Evolutionary conservation across 2,797 vertebrate genomes (phyloP), one percentile per base, ranked within the genome.

Genomic region (Cyclura pinguis): DNA sequence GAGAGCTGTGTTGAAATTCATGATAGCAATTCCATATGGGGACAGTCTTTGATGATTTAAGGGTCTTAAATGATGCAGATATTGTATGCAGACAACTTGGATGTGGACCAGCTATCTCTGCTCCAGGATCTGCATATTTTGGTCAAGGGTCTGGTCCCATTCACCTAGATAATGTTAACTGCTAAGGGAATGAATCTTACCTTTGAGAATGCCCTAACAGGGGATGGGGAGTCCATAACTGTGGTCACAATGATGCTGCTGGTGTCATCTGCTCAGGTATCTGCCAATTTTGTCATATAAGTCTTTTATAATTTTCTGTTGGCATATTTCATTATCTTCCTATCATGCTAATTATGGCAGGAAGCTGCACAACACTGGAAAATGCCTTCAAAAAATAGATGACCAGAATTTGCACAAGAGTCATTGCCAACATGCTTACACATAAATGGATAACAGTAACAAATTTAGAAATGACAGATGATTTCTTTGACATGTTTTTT

Each of bases 41-140:
- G 13, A 94, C 93, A 0, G 93, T 95, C 74, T 96, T 93, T 64
- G 95, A 95, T 0, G 93, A 94, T 35, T 0, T 0, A 3, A 95
- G 96, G 96, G 87, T 93, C 38, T 14, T 0, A 14, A 84, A 10
- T 0, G 90, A 94, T 0, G 93, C 93, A n/a, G 55, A 78, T 0
- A 87, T 95, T 22, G 94, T 95, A 1, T 95, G 94, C 84, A 91
- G 92, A 2, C 92, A 95, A 55, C 90, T 95, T 22, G 69, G 59
- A 42, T 95, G 93, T 86, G 94, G 94, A 32, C n/a, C 0, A 16
- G 93, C 92, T 3, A 0, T 2, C 0, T 55, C 84, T 0, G 93
- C 93, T 42, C 18, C 4, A 14, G 1, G 16, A 29, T 0, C 0
- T 0, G 94, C 92, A 42, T 80, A 85, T 55, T 95, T 93, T 24